Conservation (phyloP, 2,888 invertebrate genomes). For the Tetramorium bicarinatum region DNA sequence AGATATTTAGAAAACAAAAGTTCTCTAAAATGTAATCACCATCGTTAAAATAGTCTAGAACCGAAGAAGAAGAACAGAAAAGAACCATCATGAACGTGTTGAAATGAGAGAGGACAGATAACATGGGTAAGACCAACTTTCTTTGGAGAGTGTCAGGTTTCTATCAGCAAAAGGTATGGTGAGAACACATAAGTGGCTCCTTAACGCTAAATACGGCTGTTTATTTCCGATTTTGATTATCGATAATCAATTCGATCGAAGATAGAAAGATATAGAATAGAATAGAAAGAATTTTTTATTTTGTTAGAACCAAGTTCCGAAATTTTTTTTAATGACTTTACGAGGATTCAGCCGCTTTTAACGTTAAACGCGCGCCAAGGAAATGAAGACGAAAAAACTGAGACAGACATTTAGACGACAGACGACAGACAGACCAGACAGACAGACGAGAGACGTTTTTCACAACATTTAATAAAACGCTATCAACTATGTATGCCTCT, state of each 20-base stretch:
- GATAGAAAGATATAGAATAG: background rate
- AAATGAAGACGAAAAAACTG: slow-evolving; percentile 42
- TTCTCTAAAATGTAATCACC: background rate
- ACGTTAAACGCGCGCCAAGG: background rate
- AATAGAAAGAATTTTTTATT: background rate
- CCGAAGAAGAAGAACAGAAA: background rate
- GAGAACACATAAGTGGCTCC: background rate
- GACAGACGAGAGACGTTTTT: slow-evolving; percentile 73
- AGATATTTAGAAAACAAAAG: background rate
- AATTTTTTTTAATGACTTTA: no score
- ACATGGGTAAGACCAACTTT: background rate
- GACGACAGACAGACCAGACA: slow-evolving; percentile 52
- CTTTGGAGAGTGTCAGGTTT: background rate
- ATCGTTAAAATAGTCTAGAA: background rate
- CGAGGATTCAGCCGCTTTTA: background rate
- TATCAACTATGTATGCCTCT: slow-evolving; percentile 85
- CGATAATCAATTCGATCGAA: no score
- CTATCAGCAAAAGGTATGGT: background rate
- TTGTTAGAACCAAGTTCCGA: background rate
- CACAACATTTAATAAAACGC: slow-evolving; percentile 86
- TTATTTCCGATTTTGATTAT: background rate
- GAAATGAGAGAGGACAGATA: background rate
- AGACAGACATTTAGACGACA: slow-evolving; percentile 72
- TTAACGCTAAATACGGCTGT: slow-evolving; percentile 5
- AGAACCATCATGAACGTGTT: background rate